Percentiles rank a stretch among this genome's conserved stretches.
phyloP scores from a whole-genome alignment of 2,113 vertebrate species.

The Macrotus californicus region DNA sequence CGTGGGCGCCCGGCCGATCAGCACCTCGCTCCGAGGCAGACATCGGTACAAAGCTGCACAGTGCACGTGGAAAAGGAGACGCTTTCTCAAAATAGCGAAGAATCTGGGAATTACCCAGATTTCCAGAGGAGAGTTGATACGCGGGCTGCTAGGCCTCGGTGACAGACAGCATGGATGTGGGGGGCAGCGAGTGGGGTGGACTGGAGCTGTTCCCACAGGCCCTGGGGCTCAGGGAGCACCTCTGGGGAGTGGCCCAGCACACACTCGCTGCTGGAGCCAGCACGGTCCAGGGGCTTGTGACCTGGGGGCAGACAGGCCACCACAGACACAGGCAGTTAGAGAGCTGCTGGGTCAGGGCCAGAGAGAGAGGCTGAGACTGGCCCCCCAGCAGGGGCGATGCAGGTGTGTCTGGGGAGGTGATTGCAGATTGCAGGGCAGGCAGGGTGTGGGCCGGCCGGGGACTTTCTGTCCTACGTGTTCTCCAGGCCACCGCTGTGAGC shows the following conservation, averaged over 20 bases:
- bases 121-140: background rate
- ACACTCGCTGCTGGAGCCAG: too few species aligned
- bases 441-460: background rate
- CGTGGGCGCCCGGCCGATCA: accelerated
- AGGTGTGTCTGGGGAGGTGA: accelerated
- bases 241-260: too few species aligned
- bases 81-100: background rate
- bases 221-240: too few species aligned
- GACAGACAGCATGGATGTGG: too few species aligned
- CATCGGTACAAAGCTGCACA: accelerated
- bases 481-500: background rate
- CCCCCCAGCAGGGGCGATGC: too few species aligned
- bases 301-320: too few species aligned
- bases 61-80: background rate
- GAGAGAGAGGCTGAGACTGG: background rate
- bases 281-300: too few species aligned
- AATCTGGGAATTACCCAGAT: too few species aligned
- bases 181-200: too few species aligned
- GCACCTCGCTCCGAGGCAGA: background rate
- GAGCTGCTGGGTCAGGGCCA: background rate
- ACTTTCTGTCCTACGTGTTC: too few species aligned
- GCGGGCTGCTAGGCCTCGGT: accelerated
- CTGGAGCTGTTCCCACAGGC: too few species aligned
- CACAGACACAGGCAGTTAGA: background rate
- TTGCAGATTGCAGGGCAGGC: background rate